These are phyloP conservation scores for Oscheius onirici DNA, from an alignment of 2,888 invertebrate species.

Conservation along the genomic window DNA sequence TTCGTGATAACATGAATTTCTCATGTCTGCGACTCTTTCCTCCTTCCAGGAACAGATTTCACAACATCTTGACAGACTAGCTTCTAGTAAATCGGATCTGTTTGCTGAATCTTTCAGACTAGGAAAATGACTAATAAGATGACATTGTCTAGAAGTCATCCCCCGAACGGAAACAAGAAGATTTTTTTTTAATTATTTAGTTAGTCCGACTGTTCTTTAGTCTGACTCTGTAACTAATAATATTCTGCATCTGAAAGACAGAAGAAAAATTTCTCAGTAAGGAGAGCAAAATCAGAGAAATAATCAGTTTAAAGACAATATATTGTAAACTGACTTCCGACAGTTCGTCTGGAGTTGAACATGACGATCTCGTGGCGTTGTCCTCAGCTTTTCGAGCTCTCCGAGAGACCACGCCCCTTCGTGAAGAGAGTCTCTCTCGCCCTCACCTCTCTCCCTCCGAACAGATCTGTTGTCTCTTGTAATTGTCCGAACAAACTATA, in stretches of 20 bases:
- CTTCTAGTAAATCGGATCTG: too few species aligned
- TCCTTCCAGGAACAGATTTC: too few species aligned
- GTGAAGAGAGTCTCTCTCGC: not conserved
- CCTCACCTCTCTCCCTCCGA: not conserved
- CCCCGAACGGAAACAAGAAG: not conserved
- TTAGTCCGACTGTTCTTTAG: not conserved
- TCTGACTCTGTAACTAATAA: not conserved
- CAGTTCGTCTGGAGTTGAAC: conserved; percentile 29
- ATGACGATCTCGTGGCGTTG: not conserved
- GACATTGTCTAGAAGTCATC: not conserved
- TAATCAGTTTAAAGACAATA: not conserved
- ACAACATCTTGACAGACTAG: too few species aligned
- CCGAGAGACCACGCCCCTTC: conserved; percentile 2
- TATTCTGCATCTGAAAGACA: not conserved
- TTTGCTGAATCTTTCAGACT: too few species aligned
- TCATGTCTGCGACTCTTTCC: too few species aligned
- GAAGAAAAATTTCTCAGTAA: not conserved
- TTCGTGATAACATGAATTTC: too few species aligned
- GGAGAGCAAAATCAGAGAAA: not conserved
- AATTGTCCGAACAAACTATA: not conserved
- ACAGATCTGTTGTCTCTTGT: not conserved
- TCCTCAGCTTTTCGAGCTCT: conserved; percentile 13
- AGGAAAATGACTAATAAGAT: too few species aligned
- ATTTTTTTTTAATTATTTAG: not conserved
- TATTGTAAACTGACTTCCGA: conserved; percentile 12